Evolutionary conservation across 1,140 invertebrate genomes (phyloP).

Genomic region (Orussus abietinus): DNA sequence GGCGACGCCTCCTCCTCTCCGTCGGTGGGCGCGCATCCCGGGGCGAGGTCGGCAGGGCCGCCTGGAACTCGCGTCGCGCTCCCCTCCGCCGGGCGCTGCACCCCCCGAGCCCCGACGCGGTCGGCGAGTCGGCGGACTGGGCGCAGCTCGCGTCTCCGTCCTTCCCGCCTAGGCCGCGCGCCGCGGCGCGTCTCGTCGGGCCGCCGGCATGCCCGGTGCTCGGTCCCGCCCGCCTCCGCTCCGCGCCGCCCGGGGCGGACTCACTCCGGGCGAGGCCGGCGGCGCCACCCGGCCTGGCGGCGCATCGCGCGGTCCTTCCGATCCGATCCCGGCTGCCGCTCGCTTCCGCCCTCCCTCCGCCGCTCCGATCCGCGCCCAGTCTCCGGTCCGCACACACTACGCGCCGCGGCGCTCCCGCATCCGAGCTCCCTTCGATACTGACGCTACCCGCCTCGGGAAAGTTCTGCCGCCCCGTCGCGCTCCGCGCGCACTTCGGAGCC

Average conservation of each 20-base stretch:
- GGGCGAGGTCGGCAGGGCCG: too few relatives aligned
- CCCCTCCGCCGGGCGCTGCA: conserved; percentile 27
- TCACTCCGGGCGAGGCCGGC: too few relatives aligned
- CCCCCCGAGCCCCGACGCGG: conserved; percentile 16
- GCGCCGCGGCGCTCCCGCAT: conserved; percentile 6
- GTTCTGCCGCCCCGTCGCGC: conserved; percentile 2
- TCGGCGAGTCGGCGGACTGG: conserved; percentile 19
- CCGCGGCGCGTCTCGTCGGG: background rate
- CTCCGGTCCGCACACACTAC: conserved; percentile 2
- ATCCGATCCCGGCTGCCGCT: background rate
- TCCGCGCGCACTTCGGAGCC: conserved; percentile 32
- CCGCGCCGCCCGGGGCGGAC: too few relatives aligned
- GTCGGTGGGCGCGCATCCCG: too few relatives aligned
- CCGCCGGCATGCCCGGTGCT: background rate
- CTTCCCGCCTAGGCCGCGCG: background rate
- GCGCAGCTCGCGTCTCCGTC: too few relatives aligned
- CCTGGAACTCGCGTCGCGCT: conserved; percentile 30
- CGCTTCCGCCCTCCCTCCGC: conserved; percentile 7
- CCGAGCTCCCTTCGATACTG: conserved; percentile 5
- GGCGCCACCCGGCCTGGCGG: conserved; percentile 13
- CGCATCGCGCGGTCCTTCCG: conserved; percentile 11
- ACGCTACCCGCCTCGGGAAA: conserved; percentile 4
- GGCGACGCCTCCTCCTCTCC: too few relatives aligned
- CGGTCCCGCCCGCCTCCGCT: too few relatives aligned
- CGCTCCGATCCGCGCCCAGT: conserved; percentile 11